Conservation (phyloP, 2,888 invertebrate genomes). For the Chloromyia formosa region DNA sequence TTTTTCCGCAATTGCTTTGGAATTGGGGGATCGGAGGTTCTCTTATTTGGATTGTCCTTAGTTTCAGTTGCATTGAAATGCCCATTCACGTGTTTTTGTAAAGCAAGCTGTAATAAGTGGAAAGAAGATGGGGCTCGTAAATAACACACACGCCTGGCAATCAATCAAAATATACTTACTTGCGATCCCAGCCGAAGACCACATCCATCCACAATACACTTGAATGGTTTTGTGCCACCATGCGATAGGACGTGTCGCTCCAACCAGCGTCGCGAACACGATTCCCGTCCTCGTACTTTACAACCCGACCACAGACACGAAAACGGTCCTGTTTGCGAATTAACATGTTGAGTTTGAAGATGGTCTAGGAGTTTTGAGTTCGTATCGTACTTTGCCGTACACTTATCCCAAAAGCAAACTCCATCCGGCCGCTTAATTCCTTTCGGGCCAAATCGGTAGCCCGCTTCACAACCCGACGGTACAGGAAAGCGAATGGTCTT, state of each 20-base stretch:
- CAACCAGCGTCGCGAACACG: slow-evolving; percentile 92
- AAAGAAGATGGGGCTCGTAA: not conserved
- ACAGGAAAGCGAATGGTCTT: slow-evolving; percentile 84
- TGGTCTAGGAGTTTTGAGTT: slow-evolving; percentile 86
- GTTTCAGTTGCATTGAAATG: slow-evolving; percentile 77
- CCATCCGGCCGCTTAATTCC: slow-evolving; percentile 65
- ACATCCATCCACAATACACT: slow-evolving; percentile 95
- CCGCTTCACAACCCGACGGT: slow-evolving; percentile 58
- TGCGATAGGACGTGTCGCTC: slow-evolving; percentile 92
- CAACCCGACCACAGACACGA: slow-evolving; percentile 93
- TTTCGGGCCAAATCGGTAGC: slow-evolving; percentile 61
- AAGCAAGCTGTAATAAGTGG: slow-evolving; percentile 64
- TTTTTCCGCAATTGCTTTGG: slow-evolving; percentile 84
- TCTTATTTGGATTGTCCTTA: slow-evolving; percentile 69
- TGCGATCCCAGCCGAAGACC: slow-evolving; percentile 87
- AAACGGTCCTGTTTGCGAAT: slow-evolving; percentile 85
- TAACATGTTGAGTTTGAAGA: slow-evolving; percentile 86
- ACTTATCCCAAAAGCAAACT: slow-evolving; percentile 84
- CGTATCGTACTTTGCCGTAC: slow-evolving; percentile 79
- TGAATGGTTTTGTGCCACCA: slow-evolving; percentile 92
- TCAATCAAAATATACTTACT: slow-evolving; percentile 67
- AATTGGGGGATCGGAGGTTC: slow-evolving; percentile 78
- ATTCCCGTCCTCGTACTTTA: slow-evolving; percentile 92
- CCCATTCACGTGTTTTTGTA: slow-evolving; percentile 92
- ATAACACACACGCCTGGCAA: not conserved